phyloP scores from a whole-genome alignment of 2,113 vertebrate genomes.

The Bettongia penicillata region DNA sequence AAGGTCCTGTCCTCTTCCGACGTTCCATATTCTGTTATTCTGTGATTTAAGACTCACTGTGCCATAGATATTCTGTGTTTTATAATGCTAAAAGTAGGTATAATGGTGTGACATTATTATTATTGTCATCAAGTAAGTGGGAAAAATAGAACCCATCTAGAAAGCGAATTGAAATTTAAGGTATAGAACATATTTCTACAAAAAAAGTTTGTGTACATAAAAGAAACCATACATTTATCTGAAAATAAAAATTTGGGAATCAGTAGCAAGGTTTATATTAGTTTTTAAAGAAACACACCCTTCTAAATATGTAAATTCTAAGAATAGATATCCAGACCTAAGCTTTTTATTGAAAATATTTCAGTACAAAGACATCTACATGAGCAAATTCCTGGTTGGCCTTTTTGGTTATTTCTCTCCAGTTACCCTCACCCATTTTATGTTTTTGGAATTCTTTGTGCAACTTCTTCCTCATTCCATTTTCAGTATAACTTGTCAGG shows the following conservation, averaged over 20 bases:
- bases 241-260: slow-evolving; percentile 51
- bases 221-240: neutral
- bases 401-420: slow-evolving; percentile 20
- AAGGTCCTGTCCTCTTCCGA: neutral
- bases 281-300: neutral
- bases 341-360: slow-evolving; percentile 19
- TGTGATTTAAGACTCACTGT: neutral
- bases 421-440: slow-evolving; percentile 36
- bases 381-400: neutral
- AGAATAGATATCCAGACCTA: slow-evolving; percentile 46
- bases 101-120: slow-evolving; percentile 48
- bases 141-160: slow-evolving; percentile 45
- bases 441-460: slow-evolving; percentile 70
- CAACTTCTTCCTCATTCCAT: slow-evolving; percentile 49
- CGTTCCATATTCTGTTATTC: neutral
- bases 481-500: slow-evolving; percentile 38
- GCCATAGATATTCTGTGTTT: neutral
- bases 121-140: slow-evolving; percentile 28
- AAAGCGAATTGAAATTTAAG: slow-evolving; percentile 43
- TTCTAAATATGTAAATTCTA: slow-evolving; percentile 47
- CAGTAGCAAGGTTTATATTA: slow-evolving; percentile 39
- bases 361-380: neutral
- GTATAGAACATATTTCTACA: neutral
- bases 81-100: slow-evolving; percentile 30
- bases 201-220: neutral